Evolutionary conservation across 2,797 vertebrate species (phyloP).

Genomic region (Pampus argenteus): DNA sequence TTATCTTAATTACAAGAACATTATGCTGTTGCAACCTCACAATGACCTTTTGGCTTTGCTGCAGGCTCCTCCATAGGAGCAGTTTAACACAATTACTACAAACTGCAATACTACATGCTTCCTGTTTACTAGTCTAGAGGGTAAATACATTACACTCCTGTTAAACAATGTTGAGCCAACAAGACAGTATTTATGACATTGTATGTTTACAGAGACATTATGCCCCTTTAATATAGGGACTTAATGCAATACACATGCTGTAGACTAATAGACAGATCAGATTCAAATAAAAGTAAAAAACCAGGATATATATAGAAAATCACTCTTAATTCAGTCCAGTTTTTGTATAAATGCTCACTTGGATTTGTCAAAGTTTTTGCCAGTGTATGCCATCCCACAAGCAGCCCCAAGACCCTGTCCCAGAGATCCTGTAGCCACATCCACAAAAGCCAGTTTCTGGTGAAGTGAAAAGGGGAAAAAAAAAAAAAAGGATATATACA

Average conservation of each 20-base stretch:
- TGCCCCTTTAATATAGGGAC: not conserved
- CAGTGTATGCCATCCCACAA: conserved; percentile 93
- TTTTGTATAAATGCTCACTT: conserved; percentile 75
- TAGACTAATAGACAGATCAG: not conserved
- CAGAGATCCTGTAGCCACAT: conserved; percentile 90
- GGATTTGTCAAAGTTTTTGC: conserved; percentile 91
- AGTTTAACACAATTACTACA: conserved; percentile 37
- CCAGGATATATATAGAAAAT: not conserved
- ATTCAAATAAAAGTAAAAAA: not conserved
- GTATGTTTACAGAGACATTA: not conserved
- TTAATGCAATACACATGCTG: not conserved
- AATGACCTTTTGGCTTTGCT: not conserved
- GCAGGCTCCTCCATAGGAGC: not conserved
- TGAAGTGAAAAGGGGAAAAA: not conserved
- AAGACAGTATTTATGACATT: not conserved
- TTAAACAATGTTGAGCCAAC: not conserved
- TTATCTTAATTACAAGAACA: too few relatives aligned
- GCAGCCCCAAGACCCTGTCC: conserved; percentile 90
- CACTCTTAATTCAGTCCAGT: not conserved
- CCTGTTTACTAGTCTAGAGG: not conserved
- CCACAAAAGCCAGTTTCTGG: conserved; percentile 90
- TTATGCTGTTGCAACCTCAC: not conserved
- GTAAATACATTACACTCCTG: not conserved
- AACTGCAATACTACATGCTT: conserved; percentile 5
- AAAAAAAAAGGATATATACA: not conserved